Base-by-base conservation (phyloP, 2,797 vertebrate species). In the Pogoniulus pusillus region DNA sequence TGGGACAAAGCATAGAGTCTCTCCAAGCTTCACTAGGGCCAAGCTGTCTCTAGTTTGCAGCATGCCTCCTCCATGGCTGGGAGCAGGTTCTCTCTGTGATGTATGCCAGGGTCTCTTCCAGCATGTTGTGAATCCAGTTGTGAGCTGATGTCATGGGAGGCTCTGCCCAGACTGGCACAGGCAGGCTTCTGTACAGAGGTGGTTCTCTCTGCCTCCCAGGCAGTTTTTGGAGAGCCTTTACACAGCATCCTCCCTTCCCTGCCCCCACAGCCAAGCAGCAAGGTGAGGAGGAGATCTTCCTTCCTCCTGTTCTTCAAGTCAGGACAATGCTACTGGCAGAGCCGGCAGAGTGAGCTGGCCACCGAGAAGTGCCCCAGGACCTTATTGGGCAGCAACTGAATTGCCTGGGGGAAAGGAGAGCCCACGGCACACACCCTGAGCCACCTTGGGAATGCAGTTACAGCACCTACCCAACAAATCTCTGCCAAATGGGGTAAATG, bases 111-210 rank as follows among this genome's bases (percentile, higher is more conserved):
- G 80, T 78, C 89, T 87, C 74, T 82, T 59, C 4, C 6, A 0
- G 26, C 0, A 0, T 6, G 39, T 32, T 89, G 68, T 64, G 85
- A 70, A 93, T 80, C 82, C 18, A 8, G 58, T 75, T 91, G 75
- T 0, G 6, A 79, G 90, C 84, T 95, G 93, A 95, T 96, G 92
- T 94, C 93, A 95, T 79, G 87, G 70, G 77, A 64, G 35, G 74
- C 80, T 81, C 57, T 96, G 93, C 76, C 93, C 0, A 0, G 91
- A 29, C 92, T 70, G 91, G 92, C 85, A 93, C 45, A 2, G 95
- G 80, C 94, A 94, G 66, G 89, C 85, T 84, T 41, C 71, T 72
- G 85, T 80, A 85, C 60, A 66, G 57, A 92, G 71, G 29, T 85
- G 69, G 30, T 87, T 92, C 83, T 75, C 49, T 85, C 81, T 93